Evolutionary conservation across 2,888 invertebrate species (phyloP), one percentile per base, ranked within the genome.

Genomic region (Brachypterus glaber): DNA sequence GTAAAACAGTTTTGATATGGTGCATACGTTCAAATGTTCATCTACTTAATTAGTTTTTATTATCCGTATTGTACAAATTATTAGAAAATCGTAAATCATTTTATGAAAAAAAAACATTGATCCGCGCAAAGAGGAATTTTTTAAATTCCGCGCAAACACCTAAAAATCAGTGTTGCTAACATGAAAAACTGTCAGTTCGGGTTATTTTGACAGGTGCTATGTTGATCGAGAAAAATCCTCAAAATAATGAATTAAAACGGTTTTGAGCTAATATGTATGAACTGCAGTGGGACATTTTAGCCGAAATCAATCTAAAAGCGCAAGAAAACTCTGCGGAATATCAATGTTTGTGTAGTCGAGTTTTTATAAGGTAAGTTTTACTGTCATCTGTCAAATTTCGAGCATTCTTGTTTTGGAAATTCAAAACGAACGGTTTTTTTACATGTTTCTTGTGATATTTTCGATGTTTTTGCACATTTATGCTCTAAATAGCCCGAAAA

Each of bases 261-360:
- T 35, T 14, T 2, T 17, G 11, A 7, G 17, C 37, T 31, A 43
- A 43, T 39, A 73, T 73, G 72, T 66, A 65, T 52, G 70, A 72
- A 47, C 57, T 63, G 47, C 73, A 74, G 47, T 79, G 79, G 75
- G 78, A 80, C 58, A 73, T 78, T 41, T 69, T 82, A 46, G 81
- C 80, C 24, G 78, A 79, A 64, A 74, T 82, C 53, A 64, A 66
- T 50, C 62, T 73, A 43, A 62, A 69, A 55, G 71, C 68, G 40
- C 54, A 57, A 43, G 73, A 73, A 53, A 73, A 71, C 54, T 33
- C 40, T 9, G 40, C 47, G 35, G 55, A 58, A 43, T 68, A 78
- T 50, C 77, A 76, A 56, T 81, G 81, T 63, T 69, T 81, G 44
- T 82, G 80, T 62, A 81, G 78, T 62, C 70, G 82, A 63, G 76